Percentiles rank a stretch among this genome's conserved stretches.
Conservation (phyloP, 2,113 vertebrate genomes). For the Eudyptes chrysolophus region DNA sequence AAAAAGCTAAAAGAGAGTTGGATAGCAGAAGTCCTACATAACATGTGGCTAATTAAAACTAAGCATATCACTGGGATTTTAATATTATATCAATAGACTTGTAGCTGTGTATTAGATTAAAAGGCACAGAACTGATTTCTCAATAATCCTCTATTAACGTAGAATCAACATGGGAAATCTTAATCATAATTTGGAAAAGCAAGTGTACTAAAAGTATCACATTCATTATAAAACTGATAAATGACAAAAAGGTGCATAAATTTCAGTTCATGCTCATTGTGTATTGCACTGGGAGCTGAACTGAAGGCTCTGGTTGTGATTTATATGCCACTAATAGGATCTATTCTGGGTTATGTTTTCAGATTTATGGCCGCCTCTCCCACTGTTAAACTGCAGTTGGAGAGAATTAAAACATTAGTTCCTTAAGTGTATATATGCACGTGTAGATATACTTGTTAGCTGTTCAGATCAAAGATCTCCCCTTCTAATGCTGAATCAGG, state of each 20-base stretch:
- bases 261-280: neutral
- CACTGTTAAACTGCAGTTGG: neutral
- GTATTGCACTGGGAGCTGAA: neutral
- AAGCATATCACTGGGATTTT: neutral
- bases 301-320: neutral
- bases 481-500: neutral
- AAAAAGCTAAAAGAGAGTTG: neutral
- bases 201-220: neutral
- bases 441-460: neutral
- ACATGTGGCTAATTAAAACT: neutral
- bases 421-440: neutral
- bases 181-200: neutral
- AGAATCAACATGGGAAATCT: neutral
- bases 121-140: neutral
- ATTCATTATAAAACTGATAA: neutral
- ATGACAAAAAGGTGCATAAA: neutral
- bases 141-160: neutral
- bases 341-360: neutral
- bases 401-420: neutral
- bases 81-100: neutral
- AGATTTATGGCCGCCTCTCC: constrained; percentile 32
- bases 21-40: neutral
- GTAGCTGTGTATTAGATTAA: neutral
- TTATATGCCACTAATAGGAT: constrained; percentile 16
- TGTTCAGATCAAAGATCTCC: neutral